Evolutionary conservation across 2,113 vertebrate genomes (phyloP).

Genomic region (Zingel zingel): DNA sequence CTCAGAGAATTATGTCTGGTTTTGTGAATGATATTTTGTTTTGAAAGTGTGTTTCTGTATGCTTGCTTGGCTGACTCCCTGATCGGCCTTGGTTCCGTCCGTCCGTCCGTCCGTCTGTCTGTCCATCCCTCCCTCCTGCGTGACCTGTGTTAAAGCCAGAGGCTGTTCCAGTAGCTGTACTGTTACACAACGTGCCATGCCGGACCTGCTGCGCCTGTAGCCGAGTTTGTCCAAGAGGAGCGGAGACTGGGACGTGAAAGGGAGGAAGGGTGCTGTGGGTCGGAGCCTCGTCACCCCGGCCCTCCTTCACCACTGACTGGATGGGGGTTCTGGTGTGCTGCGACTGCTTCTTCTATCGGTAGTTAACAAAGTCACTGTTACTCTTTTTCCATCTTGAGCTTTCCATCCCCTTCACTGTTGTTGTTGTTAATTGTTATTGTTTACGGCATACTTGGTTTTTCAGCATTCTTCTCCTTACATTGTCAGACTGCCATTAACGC

Average conservation of each 20-base stretch:
- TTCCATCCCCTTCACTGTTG: conserved; percentile 12
- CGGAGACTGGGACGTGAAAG: conserved; percentile 38
- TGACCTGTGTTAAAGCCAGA: conserved; percentile 20
- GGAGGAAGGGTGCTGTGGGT: conserved; percentile 45
- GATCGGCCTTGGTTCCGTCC: neutral
- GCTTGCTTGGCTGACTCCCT: neutral
- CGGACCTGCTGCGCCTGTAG: conserved; percentile 73
- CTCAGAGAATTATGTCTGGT: conserved; percentile 46
- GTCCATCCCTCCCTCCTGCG: neutral
- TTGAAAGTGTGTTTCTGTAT: neutral
- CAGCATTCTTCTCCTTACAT: neutral
- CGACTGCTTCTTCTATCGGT: conserved; percentile 90
- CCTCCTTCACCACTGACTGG: conserved; percentile 62
- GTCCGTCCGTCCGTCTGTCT: neutral
- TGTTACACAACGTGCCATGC: conserved; percentile 35
- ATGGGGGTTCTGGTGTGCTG: conserved; percentile 88
- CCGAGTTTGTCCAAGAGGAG: conserved; percentile 19
- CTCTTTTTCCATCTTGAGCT: neutral
- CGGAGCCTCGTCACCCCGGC: conserved; percentile 51
- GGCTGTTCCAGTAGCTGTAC: conserved; percentile 1
- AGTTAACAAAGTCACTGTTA: conserved; percentile 40
- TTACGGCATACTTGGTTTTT: neutral
- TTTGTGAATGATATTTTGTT: conserved; percentile 45
- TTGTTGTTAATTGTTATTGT: conserved; percentile 21
- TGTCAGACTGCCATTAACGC: conserved; percentile 14